phyloP scores from a whole-genome alignment of 2,113 vertebrate species.

The Pavo muticus region DNA sequence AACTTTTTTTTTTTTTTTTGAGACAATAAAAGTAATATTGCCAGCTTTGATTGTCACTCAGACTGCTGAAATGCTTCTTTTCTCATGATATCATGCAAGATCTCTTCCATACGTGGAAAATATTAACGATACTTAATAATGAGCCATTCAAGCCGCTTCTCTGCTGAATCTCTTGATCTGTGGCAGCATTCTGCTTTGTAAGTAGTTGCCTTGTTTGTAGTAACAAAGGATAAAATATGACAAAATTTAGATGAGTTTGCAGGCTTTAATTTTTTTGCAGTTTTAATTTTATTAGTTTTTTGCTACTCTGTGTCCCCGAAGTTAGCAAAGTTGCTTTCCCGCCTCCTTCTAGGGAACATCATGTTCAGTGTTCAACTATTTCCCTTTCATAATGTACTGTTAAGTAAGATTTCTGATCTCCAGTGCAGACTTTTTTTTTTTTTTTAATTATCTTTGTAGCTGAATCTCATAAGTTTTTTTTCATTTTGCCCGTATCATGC shows the following conservation, averaged over 20 bases:
- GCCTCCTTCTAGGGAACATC: not conserved
- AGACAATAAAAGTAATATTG: not conserved
- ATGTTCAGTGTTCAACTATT: not conserved
- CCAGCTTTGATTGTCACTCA: not conserved
- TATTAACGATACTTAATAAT: not conserved
- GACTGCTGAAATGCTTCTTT: not conserved
- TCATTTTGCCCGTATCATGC: not conserved
- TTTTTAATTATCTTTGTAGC: not conserved
- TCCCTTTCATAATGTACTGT: not conserved
- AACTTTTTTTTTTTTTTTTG: fast-evolving
- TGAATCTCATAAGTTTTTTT: not conserved
- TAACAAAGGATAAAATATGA: not conserved
- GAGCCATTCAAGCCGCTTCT: not conserved
- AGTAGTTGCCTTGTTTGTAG: not conserved
- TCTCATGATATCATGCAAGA: not conserved
- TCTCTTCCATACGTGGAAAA: fast-evolving
- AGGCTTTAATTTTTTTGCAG: not conserved
- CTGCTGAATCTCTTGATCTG: not conserved
- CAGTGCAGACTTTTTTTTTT: not conserved
- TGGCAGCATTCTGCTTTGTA: not conserved
- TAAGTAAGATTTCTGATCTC: not conserved
- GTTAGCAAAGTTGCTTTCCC: not conserved
- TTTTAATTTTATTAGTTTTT: not conserved
- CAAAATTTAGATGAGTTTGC: not conserved
- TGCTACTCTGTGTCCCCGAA: not conserved